Base-by-base conservation (phyloP, 1,140 invertebrate genomes). In the Anastatus disparis region DNA sequence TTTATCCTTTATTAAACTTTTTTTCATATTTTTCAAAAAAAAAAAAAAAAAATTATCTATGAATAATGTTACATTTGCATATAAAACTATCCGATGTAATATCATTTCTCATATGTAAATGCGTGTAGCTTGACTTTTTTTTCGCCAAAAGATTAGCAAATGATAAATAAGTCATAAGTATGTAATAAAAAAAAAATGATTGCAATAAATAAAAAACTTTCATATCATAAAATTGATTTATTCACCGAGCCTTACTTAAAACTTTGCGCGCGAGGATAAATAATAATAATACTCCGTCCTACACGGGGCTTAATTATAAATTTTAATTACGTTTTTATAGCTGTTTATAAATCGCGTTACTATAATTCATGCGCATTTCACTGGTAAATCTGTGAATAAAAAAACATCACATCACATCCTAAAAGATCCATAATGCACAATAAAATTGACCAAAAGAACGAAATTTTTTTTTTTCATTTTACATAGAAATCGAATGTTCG, bases 301-400 rank as follows among this genome's bases (percentile, higher is more conserved):
- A n/a, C n/a, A n/a, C n/a, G n/a, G n/a, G 13, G 13, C 13, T 2
- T 10, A 50, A 63, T 63, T 50, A 35, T 63, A 48, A 50, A 48
- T 63, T 50, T 63, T 63, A 63, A 63, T 63, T 50, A 8, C 17
- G 3, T 38, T 29, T 61, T 61, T 46, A 42, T 59, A 59, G 40
- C 17, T 29, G 52, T 6, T 17, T 24, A 8, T 1, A 29, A 55
- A 2, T 17, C 29, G 29, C 29, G 27, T 15, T n/a, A n/a, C 27
- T 35, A 15, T 15, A 26, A 58, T 40, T 40, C 35, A 12, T 35
- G 38, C 24, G 22, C n/a, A n/a, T n/a, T 38, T 26, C 35, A 13
- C 13, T 24, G n/a, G 2, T 1, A 20, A 38, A n/a, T 20, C 22
- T n/a, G 26, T 8, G 42, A 40, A 26, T 0, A 10, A 27, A 27